These are phyloP conservation scores for Brachionus rotundiformis DNA, from an alignment of 1,140 invertebrate species.

Conservation along the genomic window DNA sequence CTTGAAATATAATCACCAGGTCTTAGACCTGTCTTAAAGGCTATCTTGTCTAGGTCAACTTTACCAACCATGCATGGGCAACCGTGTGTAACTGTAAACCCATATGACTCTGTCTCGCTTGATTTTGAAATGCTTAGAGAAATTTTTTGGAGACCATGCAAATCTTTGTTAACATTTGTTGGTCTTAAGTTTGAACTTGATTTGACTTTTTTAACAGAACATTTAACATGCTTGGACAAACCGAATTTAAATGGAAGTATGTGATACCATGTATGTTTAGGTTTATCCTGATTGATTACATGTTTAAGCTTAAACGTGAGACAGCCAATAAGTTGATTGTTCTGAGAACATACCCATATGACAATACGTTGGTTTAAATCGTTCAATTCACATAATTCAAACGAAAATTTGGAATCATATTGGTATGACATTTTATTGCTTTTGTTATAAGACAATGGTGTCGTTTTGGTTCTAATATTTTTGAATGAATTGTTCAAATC, in stretches of 20 bases:
- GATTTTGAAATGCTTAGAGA: neutral
- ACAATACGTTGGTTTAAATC: conserved; percentile 27
- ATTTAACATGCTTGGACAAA: conserved; percentile 5
- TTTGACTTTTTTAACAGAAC: conserved; percentile 4
- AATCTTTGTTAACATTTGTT: conserved; percentile 46
- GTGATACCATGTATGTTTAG: conserved; percentile 44
- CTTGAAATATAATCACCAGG: conserved; percentile 86
- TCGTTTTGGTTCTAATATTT: conserved; percentile 3
- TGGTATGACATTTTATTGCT: neutral
- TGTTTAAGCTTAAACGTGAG: conserved; percentile 33
- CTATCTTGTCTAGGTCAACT: conserved; percentile 65
- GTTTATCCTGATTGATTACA: conserved; percentile 2
- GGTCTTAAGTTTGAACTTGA: neutral
- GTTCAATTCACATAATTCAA: conserved; percentile 8
- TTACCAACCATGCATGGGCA: conserved; percentile 47
- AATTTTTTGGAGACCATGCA: conserved; percentile 8
- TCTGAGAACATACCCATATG: neutral
- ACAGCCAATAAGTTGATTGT: conserved; percentile 24
- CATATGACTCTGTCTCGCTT: conserved; percentile 22
- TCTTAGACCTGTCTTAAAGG: conserved; percentile 82
- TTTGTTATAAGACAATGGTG: neutral
- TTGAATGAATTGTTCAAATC: conserved; percentile 29
- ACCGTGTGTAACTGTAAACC: conserved; percentile 27
- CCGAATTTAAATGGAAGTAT: conserved; percentile 40
- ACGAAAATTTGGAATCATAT: conserved; percentile 41